Base-by-base conservation (phyloP, 1,140 invertebrate genomes). In the Sitobion miscanthi region DNA sequence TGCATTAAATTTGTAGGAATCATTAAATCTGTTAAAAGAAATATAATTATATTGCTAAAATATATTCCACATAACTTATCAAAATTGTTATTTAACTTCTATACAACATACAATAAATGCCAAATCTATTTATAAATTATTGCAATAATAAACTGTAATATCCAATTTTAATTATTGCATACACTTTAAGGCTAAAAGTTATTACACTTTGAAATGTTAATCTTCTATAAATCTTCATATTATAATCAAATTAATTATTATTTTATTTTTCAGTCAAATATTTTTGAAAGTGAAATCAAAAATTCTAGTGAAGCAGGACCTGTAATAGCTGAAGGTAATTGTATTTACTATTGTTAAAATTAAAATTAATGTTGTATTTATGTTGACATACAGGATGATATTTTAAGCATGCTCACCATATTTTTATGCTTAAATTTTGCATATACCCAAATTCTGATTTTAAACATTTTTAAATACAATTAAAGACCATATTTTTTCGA, bases 271-370 rank as follows among this genome's bases (percentile, higher is more conserved):
- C 49, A 93, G 82, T 54, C 49, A 45, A 57, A 86, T 47, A 86
- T 85, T 54, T 85, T 49, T 85, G 82, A 93, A n/a, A 93, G 47
- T 57, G 82, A 93, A 42, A 85, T 11, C 6, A 93, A 93, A 57
- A 93, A 93, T 86, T 93, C 91, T n/a, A 93, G 91, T 57, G 91
- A 93, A 85, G 91, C 91, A 42, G 91, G 91, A 42, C 91, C 91
- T 21, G 82, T 45, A 23, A 57, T 93, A 42, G 91, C 91, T 93
- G 91, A 93, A 57, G 91, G 91, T 93, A 93, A 83, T 52, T 91
- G 35, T 20, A n/a, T 2, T 91, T 91, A n/a, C 6, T n/a, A 47
- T 87, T 49, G 9, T 87, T 87, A n/a, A 11, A 62, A 30, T 69
- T 69, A 62, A 14, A 69, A 69, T 69, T 2, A 2, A 42, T 42